Percentiles rank a stretch among this genome's conserved stretches.
Evolutionary conservation across 2,797 vertebrate genomes (phyloP).

Genomic region (Leontocebus nigricollis): DNA sequence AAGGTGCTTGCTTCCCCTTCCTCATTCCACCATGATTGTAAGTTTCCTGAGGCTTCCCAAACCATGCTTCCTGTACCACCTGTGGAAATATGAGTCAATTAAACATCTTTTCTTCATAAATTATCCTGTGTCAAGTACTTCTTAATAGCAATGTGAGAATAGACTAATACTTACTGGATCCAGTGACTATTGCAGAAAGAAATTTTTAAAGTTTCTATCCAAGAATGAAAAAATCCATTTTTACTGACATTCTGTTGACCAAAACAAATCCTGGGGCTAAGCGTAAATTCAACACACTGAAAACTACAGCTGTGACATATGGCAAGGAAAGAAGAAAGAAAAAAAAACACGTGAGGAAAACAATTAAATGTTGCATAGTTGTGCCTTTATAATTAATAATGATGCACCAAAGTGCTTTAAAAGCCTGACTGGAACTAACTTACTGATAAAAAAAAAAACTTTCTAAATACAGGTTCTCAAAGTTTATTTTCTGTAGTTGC

Average conservation of each 20-base stretch:
- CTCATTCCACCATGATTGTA: accelerated
- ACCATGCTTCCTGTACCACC: not conserved
- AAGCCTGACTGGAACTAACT: not conserved
- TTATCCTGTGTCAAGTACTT: not conserved
- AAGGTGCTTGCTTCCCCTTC: not conserved
- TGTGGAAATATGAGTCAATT: not conserved
- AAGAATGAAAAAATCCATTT: not conserved
- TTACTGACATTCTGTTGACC: not conserved
- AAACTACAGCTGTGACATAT: not conserved
- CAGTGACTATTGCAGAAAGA: not conserved
- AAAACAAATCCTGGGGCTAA: not conserved
- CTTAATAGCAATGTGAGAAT: not conserved
- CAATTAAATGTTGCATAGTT: not conserved
- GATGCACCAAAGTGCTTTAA: not conserved
- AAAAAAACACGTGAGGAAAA: not conserved
- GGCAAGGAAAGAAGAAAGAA: not conserved
- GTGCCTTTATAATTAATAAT: not conserved
- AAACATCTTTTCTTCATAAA: not conserved
- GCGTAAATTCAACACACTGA: not conserved
- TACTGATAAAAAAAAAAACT: not conserved
- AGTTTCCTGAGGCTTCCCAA: not conserved
- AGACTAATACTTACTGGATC: not conserved
- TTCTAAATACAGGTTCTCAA: not conserved
- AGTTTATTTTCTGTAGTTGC: not conserved
- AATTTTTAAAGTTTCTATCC: not conserved